Evolutionary conservation across 2,888 invertebrate species (phyloP).

Genomic region (Andrena minutula): DNA sequence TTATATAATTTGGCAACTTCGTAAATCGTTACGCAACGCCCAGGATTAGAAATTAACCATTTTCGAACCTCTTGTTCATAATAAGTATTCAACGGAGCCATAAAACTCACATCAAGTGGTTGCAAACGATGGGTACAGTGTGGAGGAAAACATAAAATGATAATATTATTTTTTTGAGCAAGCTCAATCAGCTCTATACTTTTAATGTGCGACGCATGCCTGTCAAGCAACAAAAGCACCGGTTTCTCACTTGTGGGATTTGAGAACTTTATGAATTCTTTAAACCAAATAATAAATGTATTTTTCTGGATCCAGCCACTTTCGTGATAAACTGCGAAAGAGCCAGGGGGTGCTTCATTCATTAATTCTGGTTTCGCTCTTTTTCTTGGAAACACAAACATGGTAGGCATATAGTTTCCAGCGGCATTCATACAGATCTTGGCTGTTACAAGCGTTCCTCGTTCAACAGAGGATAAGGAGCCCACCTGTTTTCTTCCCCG

Average conservation of each 20-base stretch:
- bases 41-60: neutral
- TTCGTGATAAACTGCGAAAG: neutral
- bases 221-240: neutral
- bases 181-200: neutral
- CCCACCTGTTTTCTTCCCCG: neutral
- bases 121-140: neutral
- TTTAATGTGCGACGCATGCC: neutral
- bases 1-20: neutral
- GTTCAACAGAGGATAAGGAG: neutral
- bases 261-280: neutral
- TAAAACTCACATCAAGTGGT: neutral
- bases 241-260: neutral
- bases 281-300: slow-evolving; percentile 4
- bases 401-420: neutral
- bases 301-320: neutral
- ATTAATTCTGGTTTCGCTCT: neutral
- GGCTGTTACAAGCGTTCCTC: neutral
- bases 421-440: neutral
- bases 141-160: too few species aligned
- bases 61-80: neutral
- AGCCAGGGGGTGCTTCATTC: neutral
- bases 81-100: neutral
- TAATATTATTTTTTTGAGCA: neutral
- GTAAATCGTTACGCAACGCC: neutral
- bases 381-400: neutral